Evolutionary conservation across 2,113 vertebrate genomes (phyloP).

Genomic region (Anhinga rufa): DNA sequence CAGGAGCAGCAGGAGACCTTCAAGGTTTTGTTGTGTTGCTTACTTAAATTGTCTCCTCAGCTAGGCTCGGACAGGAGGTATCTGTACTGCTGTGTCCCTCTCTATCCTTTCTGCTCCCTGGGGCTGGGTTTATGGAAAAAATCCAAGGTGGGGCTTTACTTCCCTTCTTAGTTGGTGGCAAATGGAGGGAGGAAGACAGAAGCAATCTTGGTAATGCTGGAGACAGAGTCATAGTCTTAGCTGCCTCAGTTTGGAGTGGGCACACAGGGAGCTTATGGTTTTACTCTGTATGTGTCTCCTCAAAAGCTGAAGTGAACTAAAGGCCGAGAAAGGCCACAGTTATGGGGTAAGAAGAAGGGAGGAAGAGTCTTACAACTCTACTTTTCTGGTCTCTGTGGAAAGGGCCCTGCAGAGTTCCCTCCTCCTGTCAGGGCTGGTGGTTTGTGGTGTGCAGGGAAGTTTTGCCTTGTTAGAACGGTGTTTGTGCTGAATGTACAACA

Average conservation of each 20-base stretch:
- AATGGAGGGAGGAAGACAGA: background rate
- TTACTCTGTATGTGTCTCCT: background rate
- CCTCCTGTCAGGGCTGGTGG: background rate
- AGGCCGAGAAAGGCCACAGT: background rate
- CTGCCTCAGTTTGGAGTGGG: background rate
- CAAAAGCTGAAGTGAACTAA: background rate
- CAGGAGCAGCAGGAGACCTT: background rate
- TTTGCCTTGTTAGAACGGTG: background rate
- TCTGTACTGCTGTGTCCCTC: background rate
- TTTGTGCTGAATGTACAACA: background rate
- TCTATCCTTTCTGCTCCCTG: background rate
- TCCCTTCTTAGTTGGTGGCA: background rate
- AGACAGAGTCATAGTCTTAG: background rate
- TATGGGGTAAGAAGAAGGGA: background rate
- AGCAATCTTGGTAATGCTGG: background rate
- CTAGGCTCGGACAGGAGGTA: background rate
- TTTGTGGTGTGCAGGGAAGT: background rate
- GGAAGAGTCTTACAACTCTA: background rate
- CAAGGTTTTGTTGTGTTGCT: background rate
- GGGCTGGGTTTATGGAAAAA: background rate
- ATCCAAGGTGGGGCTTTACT: background rate
- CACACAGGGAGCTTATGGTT: background rate
- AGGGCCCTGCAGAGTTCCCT: background rate
- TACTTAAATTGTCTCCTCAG: background rate
- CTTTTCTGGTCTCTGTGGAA: background rate